Conservation (phyloP, 2,888 invertebrate species). For the Graphium colonna region DNA sequence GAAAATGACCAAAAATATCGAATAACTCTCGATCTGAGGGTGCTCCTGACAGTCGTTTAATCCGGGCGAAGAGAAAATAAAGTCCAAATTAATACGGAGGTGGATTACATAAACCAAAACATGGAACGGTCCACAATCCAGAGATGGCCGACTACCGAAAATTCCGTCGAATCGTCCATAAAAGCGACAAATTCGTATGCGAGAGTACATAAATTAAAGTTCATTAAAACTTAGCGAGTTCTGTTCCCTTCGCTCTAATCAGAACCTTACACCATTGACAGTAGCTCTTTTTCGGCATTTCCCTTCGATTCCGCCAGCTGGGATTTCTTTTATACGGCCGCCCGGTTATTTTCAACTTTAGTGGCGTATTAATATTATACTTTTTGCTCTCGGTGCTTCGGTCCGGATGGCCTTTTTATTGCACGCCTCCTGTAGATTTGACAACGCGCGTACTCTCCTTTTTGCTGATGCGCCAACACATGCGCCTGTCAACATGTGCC, state of each 20-base stretch:
- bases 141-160: constrained; percentile 47
- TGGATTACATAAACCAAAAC: constrained; percentile 62
- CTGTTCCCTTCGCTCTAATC: constrained; percentile 45
- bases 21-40: constrained; percentile 3
- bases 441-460: constrained; percentile 24
- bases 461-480: constrained; percentile 34
- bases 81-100: constrained; percentile 49
- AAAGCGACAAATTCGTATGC: constrained; percentile 65
- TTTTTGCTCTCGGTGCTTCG: constrained; percentile 29
- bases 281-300: constrained; percentile 29
- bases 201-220: constrained; percentile 62
- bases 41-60: constrained; percentile 6
- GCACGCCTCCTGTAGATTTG: constrained; percentile 34
- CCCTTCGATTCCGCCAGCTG: constrained; percentile 44
- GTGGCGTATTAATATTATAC: constrained; percentile 44
- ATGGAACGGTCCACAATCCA: constrained; percentile 45
- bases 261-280: constrained; percentile 36
- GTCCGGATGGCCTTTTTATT: constrained; percentile 25
- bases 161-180: constrained; percentile 53
- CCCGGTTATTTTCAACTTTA: constrained; percentile 50
- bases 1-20: not conserved
- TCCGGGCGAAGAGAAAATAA: constrained; percentile 35
- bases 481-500: constrained; percentile 24
- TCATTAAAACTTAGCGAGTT: constrained; percentile 63
- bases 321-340: constrained; percentile 47